A percentile compares a stretch with the other conserved stretches of the same genome.
Evolutionary conservation across 2,797 vertebrate genomes (phyloP).

Genomic region (Myripristis murdjan): DNA sequence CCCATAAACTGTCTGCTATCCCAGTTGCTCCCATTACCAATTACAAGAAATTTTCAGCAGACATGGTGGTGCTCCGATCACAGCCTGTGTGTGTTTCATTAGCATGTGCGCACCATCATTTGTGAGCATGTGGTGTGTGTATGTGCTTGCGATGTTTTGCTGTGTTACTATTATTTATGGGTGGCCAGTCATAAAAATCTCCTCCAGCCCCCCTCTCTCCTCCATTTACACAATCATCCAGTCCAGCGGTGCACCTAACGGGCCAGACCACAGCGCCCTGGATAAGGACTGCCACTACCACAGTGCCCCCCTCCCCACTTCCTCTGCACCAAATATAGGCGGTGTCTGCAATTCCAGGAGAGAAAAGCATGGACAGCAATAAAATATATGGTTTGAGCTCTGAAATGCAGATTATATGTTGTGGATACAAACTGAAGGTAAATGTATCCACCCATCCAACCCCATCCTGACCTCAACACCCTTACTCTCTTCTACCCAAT

Average conservation of each 20-base stretch:
- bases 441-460: too few relatives aligned
- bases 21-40: constrained; percentile 35
- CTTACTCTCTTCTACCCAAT: too few relatives aligned
- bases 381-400: background rate
- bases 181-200: constrained; percentile 49
- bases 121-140: background rate
- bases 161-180: constrained; percentile 45
- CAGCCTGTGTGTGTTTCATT: background rate
- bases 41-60: constrained; percentile 39
- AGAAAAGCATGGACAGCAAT: background rate
- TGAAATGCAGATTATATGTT: too few relatives aligned
- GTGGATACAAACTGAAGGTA: too few relatives aligned
- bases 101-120: background rate
- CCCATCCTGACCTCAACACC: too few relatives aligned
- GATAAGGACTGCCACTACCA: constrained; percentile 2
- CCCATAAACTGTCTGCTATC: constrained; percentile 13
- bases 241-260: constrained; percentile 43
- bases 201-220: constrained; percentile 33
- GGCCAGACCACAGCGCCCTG: constrained; percentile 15
- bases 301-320: background rate
- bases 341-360: background rate
- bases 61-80: constrained; percentile 1
- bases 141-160: constrained; percentile 2
- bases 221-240: constrained; percentile 50
- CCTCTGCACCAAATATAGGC: background rate